phyloP scores from a whole-genome alignment of 2,888 invertebrate species.

The Troides oblongomaculatus region DNA sequence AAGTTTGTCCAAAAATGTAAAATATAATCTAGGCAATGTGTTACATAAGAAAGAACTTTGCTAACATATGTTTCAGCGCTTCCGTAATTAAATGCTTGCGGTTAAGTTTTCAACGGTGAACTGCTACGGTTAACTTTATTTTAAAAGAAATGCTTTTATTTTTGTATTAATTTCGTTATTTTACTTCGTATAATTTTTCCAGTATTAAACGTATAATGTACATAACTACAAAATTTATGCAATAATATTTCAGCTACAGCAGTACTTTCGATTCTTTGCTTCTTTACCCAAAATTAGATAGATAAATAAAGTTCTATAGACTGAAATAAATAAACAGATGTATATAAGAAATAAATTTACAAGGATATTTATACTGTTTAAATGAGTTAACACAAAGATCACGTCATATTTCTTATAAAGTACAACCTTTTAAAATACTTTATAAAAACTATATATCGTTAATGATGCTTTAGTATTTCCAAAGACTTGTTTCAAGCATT shows the following conservation, averaged over 20 bases:
- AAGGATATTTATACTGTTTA: too few relatives aligned
- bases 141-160: neutral
- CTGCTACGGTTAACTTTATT: neutral
- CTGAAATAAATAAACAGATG: too few relatives aligned
- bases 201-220: neutral
- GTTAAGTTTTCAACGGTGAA: slow-evolving; percentile 6
- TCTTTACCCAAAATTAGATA: too few relatives aligned
- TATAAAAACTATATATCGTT: neutral
- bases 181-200: neutral
- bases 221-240: neutral
- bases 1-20: too few relatives aligned
- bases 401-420: too few relatives aligned
- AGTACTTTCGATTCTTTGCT: too few relatives aligned
- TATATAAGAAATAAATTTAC: too few relatives aligned
- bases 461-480: neutral
- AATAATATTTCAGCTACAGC: neutral
- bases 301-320: too few relatives aligned
- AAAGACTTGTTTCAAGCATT: neutral
- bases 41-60: neutral
- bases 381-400: too few relatives aligned
- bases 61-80: neutral
- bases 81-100: neutral
- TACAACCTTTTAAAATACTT: neutral
- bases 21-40: neutral
- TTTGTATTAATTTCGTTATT: neutral